These are phyloP conservation scores for Luperina testacea DNA, from an alignment of 2,888 invertebrate genomes.

Conservation along the genomic window DNA sequence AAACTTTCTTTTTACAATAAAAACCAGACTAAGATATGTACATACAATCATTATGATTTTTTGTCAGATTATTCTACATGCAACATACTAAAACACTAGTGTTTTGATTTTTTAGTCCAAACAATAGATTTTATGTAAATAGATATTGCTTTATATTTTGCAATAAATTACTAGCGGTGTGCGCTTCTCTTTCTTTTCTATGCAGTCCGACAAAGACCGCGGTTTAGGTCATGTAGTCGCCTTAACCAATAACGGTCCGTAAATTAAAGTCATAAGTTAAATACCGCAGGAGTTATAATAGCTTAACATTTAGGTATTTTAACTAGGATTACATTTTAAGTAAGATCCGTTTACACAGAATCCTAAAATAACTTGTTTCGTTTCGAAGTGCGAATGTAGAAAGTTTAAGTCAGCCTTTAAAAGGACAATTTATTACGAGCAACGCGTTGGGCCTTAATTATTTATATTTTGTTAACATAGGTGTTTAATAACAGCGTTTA, in stretches of 20 bases:
- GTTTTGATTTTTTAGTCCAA: no score
- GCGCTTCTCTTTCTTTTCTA: no score
- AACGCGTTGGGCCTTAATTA: conserved; percentile 40
- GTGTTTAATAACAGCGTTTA: conserved; percentile 60
- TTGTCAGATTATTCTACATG: no score
- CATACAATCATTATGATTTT: no score
- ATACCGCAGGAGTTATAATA: conserved; percentile 6
- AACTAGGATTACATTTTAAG: conserved; percentile 12
- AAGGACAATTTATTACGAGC: conserved; percentile 44
- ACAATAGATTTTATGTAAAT: no score
- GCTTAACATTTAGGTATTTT: conserved; percentile 1
- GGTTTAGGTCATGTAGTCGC: no score
- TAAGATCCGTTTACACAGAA: conserved; percentile 23
- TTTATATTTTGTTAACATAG: conserved; percentile 55
- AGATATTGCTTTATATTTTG: no score
- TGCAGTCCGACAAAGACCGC: no score
- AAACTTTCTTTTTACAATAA: no score
- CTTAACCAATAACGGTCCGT: background rate
- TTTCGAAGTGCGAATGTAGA: conserved; percentile 33
- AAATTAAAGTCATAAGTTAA: background rate
- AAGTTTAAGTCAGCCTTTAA: conserved; percentile 38
- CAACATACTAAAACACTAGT: no score
- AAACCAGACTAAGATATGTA: no score
- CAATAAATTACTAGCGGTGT: no score
- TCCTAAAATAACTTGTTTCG: conserved; percentile 42